phyloP scores from a whole-genome alignment of 2,888 invertebrate species.

The Chrysomela aeneicollis region DNA sequence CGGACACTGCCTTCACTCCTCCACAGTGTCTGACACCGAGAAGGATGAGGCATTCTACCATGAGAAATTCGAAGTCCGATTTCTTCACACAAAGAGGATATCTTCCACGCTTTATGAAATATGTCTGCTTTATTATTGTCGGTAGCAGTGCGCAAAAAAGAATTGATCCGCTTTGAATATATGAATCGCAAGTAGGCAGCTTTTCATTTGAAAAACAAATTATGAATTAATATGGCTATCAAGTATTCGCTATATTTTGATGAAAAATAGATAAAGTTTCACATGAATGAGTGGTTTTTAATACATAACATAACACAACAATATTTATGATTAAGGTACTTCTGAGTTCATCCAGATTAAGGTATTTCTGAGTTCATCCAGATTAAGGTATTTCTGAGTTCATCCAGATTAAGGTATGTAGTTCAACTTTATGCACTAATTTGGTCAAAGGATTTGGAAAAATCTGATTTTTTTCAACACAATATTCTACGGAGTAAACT shows the following conservation, averaged over 20 bases:
- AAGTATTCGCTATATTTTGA: background rate
- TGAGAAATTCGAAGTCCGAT: conserved; percentile 32
- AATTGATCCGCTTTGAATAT: conserved; percentile 23
- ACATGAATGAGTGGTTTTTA: too few species aligned
- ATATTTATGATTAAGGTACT: too few species aligned
- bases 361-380: too few species aligned
- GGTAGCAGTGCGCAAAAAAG: conserved; percentile 21
- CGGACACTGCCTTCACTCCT: conserved; percentile 45
- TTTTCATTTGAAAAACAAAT: conserved; percentile 23
- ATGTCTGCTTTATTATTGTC: conserved; percentile 17
- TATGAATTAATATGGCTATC: background rate
- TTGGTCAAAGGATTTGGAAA: too few species aligned
- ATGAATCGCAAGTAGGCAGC: conserved; percentile 20
- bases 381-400: too few species aligned
- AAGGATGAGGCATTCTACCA: conserved; percentile 39
- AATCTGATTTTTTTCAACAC: too few species aligned
- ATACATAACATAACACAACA: too few species aligned
- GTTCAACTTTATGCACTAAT: too few species aligned
- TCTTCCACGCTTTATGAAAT: conserved; percentile 30
- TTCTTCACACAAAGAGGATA: conserved; percentile 26
- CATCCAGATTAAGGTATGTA: too few species aligned
- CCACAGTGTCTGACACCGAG: conserved; percentile 41
- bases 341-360: too few species aligned
- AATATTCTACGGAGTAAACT: too few species aligned
- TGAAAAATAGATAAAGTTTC: too few species aligned